These are phyloP conservation scores for Brachirus orientalis DNA, from an alignment of 2,113 vertebrate species.

Conservation along the genomic window DNA sequence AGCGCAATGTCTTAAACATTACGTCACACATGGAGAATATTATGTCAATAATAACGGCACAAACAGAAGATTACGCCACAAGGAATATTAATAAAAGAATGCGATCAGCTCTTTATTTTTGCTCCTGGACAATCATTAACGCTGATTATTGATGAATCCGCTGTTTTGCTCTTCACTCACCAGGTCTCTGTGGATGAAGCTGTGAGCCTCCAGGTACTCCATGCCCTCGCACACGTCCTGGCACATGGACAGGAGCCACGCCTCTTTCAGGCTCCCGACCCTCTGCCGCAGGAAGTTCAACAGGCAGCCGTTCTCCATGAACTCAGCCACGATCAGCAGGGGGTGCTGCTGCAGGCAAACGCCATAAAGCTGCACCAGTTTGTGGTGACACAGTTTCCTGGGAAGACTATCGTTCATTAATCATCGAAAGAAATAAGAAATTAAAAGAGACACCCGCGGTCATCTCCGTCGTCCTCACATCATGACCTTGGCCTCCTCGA, in stretches of 20 bases:
- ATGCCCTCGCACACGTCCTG: slow-evolving; percentile 88
- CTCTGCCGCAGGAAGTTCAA: slow-evolving; percentile 82
- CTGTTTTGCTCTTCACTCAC: slow-evolving; percentile 60
- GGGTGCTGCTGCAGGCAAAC: slow-evolving; percentile 84
- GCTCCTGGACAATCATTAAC: neutral
- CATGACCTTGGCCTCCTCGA: slow-evolving; percentile 87
- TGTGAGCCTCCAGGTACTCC: slow-evolving; percentile 86
- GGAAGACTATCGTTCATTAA: too few relatives aligned
- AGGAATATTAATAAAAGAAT: too few relatives aligned
- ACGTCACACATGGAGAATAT: too few relatives aligned
- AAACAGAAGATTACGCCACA: too few relatives aligned
- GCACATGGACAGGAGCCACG: slow-evolving; percentile 79
- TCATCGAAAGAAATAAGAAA: neutral
- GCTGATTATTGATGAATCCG: neutral
- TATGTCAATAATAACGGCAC: too few relatives aligned
- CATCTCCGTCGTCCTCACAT: slow-evolving; percentile 70
- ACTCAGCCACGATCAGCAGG: slow-evolving; percentile 87
- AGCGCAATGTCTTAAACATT: too few relatives aligned
- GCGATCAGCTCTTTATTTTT: too few relatives aligned
- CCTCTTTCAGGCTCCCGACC: slow-evolving; percentile 48
- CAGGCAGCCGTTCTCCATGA: slow-evolving; percentile 90
- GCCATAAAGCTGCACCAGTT: slow-evolving; percentile 90
- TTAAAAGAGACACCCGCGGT: neutral
- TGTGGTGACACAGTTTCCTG: slow-evolving; percentile 88
- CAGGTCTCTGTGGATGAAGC: slow-evolving; percentile 89